phyloP scores from a whole-genome alignment of 1,140 invertebrate genomes.

The Sitobion miscanthi region DNA sequence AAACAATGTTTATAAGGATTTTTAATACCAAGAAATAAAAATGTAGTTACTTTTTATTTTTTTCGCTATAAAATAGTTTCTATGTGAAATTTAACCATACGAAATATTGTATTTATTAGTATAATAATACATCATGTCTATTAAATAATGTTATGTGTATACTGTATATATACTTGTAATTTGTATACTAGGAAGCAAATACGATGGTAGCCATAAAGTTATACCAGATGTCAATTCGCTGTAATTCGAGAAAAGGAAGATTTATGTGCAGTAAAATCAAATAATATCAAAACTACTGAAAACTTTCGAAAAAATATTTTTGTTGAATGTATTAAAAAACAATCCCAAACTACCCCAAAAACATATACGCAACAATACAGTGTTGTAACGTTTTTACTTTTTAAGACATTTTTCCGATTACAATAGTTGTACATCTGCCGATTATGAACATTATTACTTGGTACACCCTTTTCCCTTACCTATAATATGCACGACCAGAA shows the following conservation, averaged over 20 bases:
- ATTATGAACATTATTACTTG: neutral
- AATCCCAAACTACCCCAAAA: neutral
- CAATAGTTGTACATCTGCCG: conserved; percentile 26
- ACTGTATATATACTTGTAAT: too few relatives aligned
- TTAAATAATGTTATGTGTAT: neutral
- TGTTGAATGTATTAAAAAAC: neutral
- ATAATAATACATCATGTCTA: neutral
- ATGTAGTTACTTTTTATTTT: neutral
- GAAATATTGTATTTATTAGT: neutral
- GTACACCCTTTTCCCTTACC: neutral
- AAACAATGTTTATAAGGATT: neutral
- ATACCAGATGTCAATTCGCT: neutral
- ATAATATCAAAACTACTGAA: neutral
- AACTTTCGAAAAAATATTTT: neutral
- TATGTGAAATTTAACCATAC: neutral
- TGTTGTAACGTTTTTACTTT: neutral
- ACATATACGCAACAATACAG: neutral
- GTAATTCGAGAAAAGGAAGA: neutral
- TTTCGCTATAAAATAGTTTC: neutral
- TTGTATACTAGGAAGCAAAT: neutral
- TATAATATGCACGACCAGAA: conserved; percentile 17
- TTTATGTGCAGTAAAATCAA: neutral
- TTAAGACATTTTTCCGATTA: neutral
- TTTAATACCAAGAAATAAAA: neutral
- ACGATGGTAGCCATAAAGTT: neutral